Conservation (phyloP, 2,888 invertebrate genomes). For the Lepidocyrtinus sp. region DNA sequence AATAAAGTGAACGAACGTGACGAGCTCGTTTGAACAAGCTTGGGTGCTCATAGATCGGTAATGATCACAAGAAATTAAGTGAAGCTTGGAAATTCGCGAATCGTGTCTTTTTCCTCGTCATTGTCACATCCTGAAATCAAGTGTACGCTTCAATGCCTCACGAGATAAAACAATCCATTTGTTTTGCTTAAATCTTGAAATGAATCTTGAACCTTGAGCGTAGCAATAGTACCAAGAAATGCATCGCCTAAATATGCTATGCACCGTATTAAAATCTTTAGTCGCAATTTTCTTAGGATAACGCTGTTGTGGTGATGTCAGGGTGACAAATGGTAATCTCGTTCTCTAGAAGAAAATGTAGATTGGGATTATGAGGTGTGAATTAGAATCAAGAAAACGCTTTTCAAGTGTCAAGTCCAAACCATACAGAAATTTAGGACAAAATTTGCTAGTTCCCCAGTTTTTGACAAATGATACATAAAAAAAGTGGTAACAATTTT, state of each 20-base stretch:
- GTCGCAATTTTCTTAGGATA: not conserved
- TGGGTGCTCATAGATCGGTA: conserved; percentile 3
- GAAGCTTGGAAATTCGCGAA: not conserved
- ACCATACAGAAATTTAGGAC: not conserved
- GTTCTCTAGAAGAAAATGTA: not conserved
- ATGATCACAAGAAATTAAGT: conserved; percentile 3
- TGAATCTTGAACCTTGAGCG: not conserved
- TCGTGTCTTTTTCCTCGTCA: not conserved
- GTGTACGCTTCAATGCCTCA: conserved; percentile 7
- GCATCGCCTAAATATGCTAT: no score
- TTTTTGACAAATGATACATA: conserved; percentile 6
- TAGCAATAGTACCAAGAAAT: not conserved
- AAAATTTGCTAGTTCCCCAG: not conserved
- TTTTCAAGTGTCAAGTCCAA: not conserved
- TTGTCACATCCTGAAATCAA: conserved; percentile 12
- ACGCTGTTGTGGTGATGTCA: not conserved
- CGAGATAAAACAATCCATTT: conserved; percentile 11
- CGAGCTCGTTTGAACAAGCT: conserved; percentile 1
- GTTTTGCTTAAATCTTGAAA: conserved; percentile 9
- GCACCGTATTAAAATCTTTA: no score
- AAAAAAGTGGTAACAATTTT: no score
- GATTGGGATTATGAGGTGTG: no score
- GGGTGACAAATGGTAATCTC: not conserved
- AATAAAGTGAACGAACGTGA: conserved; percentile 1
- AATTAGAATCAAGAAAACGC: no score